These are phyloP conservation scores for Drosophila insularis DNA, from an alignment of 1,140 invertebrate species.

Conservation along the genomic window DNA sequence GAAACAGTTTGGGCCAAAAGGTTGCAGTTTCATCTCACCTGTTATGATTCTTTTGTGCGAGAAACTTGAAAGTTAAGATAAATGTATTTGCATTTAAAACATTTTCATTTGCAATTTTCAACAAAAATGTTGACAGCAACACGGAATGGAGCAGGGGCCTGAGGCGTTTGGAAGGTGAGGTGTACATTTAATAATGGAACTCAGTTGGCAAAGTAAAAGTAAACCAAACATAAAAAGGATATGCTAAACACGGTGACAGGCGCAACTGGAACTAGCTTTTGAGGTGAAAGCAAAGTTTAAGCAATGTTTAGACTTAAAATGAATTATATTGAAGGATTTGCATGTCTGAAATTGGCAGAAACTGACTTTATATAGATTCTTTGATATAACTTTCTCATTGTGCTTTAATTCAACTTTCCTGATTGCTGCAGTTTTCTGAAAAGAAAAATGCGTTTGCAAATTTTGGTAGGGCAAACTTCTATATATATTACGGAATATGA, in stretches of 20 bases:
- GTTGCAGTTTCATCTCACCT: conserved; percentile 10
- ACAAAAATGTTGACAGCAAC: conserved; percentile 4
- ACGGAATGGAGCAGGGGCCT: not conserved
- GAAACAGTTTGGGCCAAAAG: conserved; percentile 12
- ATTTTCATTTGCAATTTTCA: conserved; percentile 14
- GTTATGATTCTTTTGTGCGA: conserved; percentile 12
- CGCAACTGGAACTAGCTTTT: not conserved
- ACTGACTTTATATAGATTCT: not conserved
- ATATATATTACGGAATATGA: too few species aligned
- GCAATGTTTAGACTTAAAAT: conserved; percentile 4
- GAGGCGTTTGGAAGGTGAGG: too few species aligned
- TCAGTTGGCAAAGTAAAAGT: not conserved
- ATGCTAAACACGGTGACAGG: conserved; percentile 8
- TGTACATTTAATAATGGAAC: not conserved
- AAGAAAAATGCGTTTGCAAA: too few species aligned
- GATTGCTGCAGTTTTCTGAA: too few species aligned
- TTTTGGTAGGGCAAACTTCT: too few species aligned
- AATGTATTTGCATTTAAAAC: conserved; percentile 17
- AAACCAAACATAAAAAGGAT: not conserved
- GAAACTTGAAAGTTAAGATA: conserved; percentile 9
- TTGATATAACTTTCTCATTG: too few species aligned
- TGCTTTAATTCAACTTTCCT: too few species aligned
- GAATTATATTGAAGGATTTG: conserved; percentile 1
- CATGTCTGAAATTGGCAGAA: conserved; percentile 3
- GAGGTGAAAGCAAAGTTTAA: conserved; percentile 4